Evolutionary conservation across 2,113 vertebrate genomes (phyloP).

Genomic region (Peucedramus taeniatus): DNA sequence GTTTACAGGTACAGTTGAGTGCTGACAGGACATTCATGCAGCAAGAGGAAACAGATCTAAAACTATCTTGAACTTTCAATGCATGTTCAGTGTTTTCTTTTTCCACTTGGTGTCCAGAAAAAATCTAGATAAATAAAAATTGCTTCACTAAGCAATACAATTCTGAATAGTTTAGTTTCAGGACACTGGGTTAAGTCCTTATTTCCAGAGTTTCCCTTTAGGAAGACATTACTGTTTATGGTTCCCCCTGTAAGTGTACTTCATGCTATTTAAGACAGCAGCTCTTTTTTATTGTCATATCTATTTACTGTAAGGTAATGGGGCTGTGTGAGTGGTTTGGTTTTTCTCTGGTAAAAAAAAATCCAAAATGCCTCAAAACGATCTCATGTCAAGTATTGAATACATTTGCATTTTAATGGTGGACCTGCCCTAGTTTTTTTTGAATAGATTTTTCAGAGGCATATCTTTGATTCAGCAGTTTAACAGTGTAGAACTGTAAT

Average conservation of each 20-base stretch:
- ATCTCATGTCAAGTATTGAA: background rate
- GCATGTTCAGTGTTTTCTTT: background rate
- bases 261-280: background rate
- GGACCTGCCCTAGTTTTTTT: background rate
- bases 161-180: background rate
- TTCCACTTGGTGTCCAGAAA: background rate
- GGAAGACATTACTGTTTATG: background rate
- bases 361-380: background rate
- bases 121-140: background rate
- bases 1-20: background rate
- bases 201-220: background rate
- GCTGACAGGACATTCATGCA: background rate
- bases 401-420: background rate
- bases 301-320: background rate
- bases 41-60: background rate
- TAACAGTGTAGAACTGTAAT: background rate
- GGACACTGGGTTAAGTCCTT: background rate
- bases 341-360: background rate
- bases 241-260: background rate
- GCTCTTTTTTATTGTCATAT: background rate
- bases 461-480: background rate
- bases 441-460: background rate
- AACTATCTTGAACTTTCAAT: background rate
- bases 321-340: background rate
- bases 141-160: background rate